A percentile compares a stretch with the other conserved stretches of the same genome.
phyloP scores from a whole-genome alignment of 2,113 vertebrate genomes.

The Thamnophis sirtalis region DNA sequence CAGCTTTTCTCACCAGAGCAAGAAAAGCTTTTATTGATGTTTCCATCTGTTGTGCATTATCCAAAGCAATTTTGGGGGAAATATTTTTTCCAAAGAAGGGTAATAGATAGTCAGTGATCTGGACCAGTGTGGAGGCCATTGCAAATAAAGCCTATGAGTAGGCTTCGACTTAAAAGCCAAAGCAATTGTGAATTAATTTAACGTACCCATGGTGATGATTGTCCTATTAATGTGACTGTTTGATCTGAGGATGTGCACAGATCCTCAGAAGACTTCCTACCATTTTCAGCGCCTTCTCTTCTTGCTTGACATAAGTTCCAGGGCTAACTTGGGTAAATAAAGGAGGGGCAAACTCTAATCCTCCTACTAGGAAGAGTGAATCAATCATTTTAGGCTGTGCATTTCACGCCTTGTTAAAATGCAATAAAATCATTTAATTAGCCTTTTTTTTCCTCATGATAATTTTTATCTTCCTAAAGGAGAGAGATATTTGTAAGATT shows the following conservation, averaged over 20 bases:
- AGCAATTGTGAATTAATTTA: not conserved
- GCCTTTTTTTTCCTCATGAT: not conserved
- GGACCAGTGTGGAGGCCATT: not conserved
- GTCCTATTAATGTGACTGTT: not conserved
- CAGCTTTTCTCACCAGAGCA: not conserved
- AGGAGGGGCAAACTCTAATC: not conserved
- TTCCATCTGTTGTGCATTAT: not conserved
- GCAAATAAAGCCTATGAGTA: not conserved
- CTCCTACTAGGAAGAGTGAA: not conserved
- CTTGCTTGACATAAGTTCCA: not conserved
- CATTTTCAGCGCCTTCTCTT: not conserved
- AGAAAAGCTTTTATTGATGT: not conserved
- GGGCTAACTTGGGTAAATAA: not conserved
- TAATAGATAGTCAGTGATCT: not conserved
- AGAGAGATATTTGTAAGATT: not conserved
- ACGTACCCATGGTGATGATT: not conserved
- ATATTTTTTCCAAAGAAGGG: not conserved
- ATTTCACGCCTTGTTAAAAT: not conserved
- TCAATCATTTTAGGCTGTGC: not conserved
- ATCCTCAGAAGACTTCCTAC: too few relatives aligned
- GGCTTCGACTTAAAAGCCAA: not conserved
- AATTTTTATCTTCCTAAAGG: not conserved
- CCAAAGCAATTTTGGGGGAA: not conserved
- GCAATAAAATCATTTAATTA: not conserved
- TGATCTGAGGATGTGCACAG: not conserved